These are phyloP conservation scores for Turritopsis dohrnii DNA, from an alignment of 30 jellyfish, hydroid and myxozoan species.

Conservation along the genomic window DNA sequence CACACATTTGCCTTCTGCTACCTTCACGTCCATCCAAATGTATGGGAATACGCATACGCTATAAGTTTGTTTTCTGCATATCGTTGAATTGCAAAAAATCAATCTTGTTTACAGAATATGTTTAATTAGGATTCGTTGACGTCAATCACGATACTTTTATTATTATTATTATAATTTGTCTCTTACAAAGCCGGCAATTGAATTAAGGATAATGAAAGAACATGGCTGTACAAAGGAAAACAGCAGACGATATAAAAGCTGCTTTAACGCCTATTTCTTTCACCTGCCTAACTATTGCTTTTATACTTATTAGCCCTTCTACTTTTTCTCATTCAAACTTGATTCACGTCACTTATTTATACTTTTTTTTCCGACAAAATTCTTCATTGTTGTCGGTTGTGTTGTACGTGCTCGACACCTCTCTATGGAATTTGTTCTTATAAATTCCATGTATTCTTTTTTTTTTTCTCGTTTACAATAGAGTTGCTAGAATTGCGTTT, in stretches of 20 bases:
- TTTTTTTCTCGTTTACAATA: too few relatives aligned
- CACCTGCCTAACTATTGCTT: background rate
- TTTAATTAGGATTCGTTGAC: background rate
- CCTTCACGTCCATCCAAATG: background rate
- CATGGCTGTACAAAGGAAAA: background rate
- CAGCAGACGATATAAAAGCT: background rate
- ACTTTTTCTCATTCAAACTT: background rate
- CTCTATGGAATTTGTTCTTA: background rate
- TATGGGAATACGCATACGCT: background rate
- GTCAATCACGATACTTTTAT: background rate
- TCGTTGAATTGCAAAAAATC: background rate
- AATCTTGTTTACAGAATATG: background rate
- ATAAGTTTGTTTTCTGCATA: background rate
- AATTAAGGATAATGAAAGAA: background rate
- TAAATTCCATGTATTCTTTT: background rate
- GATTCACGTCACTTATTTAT: background rate
- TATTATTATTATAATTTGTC: too few relatives aligned
- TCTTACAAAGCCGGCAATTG: background rate
- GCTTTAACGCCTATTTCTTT: background rate
- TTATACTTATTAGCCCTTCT: background rate
- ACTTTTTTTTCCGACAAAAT: background rate
- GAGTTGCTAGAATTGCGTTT: too few relatives aligned
- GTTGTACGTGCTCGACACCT: background rate
- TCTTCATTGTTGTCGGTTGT: background rate
- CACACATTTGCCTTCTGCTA: background rate